Conservation (phyloP, 2,888 invertebrate species). For the Penaeus monodon region DNA sequence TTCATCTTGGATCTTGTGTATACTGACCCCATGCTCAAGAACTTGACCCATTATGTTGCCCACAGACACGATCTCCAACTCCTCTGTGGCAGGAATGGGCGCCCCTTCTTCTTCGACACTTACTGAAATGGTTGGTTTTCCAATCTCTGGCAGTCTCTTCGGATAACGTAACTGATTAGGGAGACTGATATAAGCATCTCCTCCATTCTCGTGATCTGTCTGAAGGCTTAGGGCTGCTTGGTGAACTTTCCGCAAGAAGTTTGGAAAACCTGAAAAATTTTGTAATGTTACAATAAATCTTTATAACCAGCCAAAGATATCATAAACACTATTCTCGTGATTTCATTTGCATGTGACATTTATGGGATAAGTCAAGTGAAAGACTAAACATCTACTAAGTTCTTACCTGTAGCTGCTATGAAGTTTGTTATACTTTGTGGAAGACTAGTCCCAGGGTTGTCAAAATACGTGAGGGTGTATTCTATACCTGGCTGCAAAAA, state of each 20-base stretch:
- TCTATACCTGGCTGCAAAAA: constrained; percentile 78
- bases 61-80: not conserved
- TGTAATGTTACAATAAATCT: not conserved
- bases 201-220: constrained; percentile 44
- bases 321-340: not conserved
- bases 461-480: constrained; percentile 88
- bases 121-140: not conserved
- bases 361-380: not conserved
- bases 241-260: constrained; percentile 58
- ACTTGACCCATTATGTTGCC: too few species aligned
- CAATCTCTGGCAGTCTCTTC: not conserved
- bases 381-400: not conserved
- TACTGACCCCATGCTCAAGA: too few species aligned
- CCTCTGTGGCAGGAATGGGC: not conserved
- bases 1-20: too few species aligned
- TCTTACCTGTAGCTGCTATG: constrained; percentile 75
- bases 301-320: not conserved
- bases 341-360: too few species aligned
- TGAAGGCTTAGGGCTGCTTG: constrained; percentile 62
- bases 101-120: constrained; percentile 9
- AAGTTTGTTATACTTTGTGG: constrained; percentile 81
- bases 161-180: constrained; percentile 42
- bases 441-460: constrained; percentile 85
- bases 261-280: constrained; percentile 61
- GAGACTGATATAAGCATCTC: constrained; percentile 56